Conservation (phyloP, 2,888 invertebrate species). For the Hyalella azteca region DNA sequence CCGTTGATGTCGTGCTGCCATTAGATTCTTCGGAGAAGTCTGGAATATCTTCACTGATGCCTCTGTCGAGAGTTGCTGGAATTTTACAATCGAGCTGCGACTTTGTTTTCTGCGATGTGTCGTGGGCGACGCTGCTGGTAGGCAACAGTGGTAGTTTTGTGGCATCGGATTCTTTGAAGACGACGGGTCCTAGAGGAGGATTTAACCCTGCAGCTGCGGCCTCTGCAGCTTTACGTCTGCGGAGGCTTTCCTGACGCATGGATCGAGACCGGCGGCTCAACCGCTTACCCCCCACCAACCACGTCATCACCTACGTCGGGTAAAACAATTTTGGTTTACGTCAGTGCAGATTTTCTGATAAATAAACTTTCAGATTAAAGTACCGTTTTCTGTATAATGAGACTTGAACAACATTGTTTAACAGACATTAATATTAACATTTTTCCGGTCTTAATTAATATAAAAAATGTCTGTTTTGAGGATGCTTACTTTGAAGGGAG, state of each 20-base stretch:
- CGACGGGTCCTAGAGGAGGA: not conserved
- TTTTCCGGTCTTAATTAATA: too few species aligned
- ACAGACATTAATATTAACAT: too few species aligned
- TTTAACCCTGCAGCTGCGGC: not conserved
- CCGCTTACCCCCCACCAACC: conserved; percentile 15
- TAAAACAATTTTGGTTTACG: not conserved
- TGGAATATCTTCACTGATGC: conserved; percentile 16
- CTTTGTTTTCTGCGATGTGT: not conserved
- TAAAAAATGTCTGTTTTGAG: too few species aligned
- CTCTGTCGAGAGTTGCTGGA: not conserved
- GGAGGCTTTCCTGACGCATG: conserved; percentile 1
- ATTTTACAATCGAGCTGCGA: not conserved
- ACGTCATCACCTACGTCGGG: conserved; percentile 4
- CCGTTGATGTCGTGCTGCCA: conserved; percentile 6
- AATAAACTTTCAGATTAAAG: too few species aligned
- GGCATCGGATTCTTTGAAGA: not conserved
- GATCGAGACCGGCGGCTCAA: conserved; percentile 6
- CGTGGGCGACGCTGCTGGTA: not conserved
- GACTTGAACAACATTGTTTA: too few species aligned
- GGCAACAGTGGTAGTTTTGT: not conserved
- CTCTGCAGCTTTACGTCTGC: not conserved
- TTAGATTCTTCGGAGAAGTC: conserved; percentile 20
- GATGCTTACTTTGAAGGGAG: conserved; percentile 29
- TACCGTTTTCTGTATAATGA: too few species aligned
- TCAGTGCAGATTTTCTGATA: too few species aligned